Conservation (phyloP, 2,888 invertebrate genomes). For the Himalopsyche anomala region DNA sequence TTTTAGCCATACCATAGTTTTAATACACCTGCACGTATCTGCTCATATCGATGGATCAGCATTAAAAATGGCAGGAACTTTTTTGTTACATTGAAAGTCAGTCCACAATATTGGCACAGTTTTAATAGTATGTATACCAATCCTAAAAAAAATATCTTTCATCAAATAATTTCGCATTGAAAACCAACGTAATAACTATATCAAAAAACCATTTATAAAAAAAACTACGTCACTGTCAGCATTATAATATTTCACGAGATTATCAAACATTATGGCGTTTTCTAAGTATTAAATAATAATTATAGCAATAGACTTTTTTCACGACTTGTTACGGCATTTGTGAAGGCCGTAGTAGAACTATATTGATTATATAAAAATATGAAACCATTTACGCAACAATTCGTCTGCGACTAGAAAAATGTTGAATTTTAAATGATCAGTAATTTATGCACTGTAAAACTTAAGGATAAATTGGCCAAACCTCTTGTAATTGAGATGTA, state of each 20-base stretch:
- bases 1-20: too few relatives aligned
- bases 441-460: slow-evolving; percentile 13
- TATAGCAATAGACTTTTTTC: background rate
- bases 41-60: too few relatives aligned
- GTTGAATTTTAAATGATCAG: slow-evolving; percentile 1
- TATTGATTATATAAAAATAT: slow-evolving; percentile 14
- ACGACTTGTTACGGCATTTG: background rate
- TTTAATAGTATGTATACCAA: too few relatives aligned
- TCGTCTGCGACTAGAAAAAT: background rate
- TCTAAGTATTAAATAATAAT: slow-evolving; percentile 1
- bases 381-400: slow-evolving; percentile 11
- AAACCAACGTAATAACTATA: too few relatives aligned
- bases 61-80: too few relatives aligned
- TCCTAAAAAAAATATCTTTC: too few relatives aligned
- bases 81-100: too few relatives aligned
- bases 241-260: background rate
- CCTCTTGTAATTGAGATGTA: slow-evolving; percentile 10
- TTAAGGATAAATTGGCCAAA: slow-evolving; percentile 3
- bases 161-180: too few relatives aligned
- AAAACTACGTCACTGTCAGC: background rate
- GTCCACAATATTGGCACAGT: too few relatives aligned
- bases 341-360: background rate
- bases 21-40: too few relatives aligned
- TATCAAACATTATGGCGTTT: background rate
- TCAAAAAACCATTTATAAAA: background rate